A percentile compares a stretch with the other conserved stretches of the same genome.
Conservation (phyloP, 2,888 invertebrate species). For the Masnerella sp. region DNA sequence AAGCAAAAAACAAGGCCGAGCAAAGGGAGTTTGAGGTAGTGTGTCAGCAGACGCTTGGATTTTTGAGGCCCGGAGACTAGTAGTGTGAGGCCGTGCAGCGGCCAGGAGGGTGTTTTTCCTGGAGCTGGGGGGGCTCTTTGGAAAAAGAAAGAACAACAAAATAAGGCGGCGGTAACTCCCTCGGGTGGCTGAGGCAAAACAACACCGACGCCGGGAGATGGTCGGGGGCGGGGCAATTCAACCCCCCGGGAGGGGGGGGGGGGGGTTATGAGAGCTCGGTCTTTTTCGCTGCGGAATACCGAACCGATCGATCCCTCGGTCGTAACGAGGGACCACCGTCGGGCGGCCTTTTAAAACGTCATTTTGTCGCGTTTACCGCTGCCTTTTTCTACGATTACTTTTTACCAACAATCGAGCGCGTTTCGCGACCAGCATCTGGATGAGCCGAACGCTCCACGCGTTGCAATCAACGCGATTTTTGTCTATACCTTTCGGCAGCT, state of each 20-base stretch:
- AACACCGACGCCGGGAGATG: background rate
- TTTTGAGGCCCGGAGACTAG: no score
- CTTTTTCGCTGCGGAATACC: slow-evolving; percentile 61
- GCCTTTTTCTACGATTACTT: slow-evolving; percentile 71
- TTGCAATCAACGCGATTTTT: slow-evolving; percentile 49
- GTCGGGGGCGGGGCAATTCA: slow-evolving; percentile 33
- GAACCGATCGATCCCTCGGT: slow-evolving; percentile 63
- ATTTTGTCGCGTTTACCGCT: slow-evolving; percentile 71
- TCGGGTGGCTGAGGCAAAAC: no score
- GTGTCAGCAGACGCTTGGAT: no score
- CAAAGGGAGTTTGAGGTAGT: no score
- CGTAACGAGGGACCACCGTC: slow-evolving; percentile 64
- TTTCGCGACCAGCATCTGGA: slow-evolving; percentile 48
- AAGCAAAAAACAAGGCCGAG: no score
- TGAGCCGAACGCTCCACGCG: slow-evolving; percentile 45
- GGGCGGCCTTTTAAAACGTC: slow-evolving; percentile 69
- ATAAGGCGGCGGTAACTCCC: no score
- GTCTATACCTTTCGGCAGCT: slow-evolving; percentile 18
- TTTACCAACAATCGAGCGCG: slow-evolving; percentile 61
- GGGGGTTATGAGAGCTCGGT: slow-evolving; percentile 52
- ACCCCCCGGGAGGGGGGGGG: slow-evolving; percentile 32
- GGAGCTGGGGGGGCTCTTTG: no score
- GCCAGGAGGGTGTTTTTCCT: no score
- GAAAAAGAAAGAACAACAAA: no score
- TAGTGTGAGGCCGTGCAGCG: no score